Conservation (phyloP, 2,888 invertebrate species). For the Metallyticus violacea region DNA sequence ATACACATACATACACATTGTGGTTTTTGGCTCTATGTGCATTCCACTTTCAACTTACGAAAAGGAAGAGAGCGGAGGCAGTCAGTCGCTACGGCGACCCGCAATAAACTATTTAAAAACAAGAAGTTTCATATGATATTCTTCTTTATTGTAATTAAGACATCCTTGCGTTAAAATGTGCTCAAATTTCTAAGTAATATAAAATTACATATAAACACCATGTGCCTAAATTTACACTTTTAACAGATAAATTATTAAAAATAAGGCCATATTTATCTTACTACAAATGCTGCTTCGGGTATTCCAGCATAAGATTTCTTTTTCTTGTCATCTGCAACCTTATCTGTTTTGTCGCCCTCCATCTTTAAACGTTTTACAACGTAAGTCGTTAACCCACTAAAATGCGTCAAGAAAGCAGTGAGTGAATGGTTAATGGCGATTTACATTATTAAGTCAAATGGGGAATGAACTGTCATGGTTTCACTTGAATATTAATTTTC, state of each 20-base stretch:
- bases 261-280: conserved; percentile 50
- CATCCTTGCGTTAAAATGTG: not conserved
- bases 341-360: conserved; percentile 13
- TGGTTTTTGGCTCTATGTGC: too few species aligned
- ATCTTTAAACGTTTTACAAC: conserved; percentile 21
- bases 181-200: not conserved
- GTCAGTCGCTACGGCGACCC: too few species aligned
- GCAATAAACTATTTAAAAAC: too few species aligned
- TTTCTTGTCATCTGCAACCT: conserved; percentile 39
- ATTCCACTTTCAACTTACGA: too few species aligned
- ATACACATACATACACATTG: too few species aligned
- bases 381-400: not conserved
- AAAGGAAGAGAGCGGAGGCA: too few species aligned
- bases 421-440: not conserved
- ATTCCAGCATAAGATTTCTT: conserved; percentile 77
- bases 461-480: not conserved
- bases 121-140: too few species aligned
- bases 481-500: not conserved
- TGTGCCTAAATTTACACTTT: not conserved
- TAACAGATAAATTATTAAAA: conserved; percentile 9
- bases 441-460: not conserved
- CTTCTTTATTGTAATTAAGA: too few species aligned
- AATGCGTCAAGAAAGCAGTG: not conserved
- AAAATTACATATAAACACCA: not conserved
- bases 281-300: conserved; percentile 84